These are phyloP conservation scores for Melipona bicolor DNA, from an alignment of 2,888 invertebrate species.

Conservation along the genomic window DNA sequence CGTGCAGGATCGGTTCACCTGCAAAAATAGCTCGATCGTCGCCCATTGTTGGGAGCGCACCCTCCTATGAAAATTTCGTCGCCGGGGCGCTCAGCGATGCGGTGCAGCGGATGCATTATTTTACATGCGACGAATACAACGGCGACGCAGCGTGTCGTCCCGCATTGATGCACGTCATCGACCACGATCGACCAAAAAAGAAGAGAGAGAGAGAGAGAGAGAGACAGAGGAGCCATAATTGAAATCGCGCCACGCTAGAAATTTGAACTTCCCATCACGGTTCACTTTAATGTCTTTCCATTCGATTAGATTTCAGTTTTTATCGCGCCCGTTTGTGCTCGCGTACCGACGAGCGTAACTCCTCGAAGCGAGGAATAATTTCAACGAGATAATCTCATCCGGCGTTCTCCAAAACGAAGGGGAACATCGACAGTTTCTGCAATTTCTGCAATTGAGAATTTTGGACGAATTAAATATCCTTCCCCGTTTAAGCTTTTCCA, in stretches of 20 bases:
- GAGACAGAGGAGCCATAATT: conserved; percentile 4
- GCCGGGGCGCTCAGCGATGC: conserved; percentile 49
- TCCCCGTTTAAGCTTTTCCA: too few species aligned
- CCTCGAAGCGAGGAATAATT: background rate
- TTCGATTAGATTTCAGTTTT: conserved; percentile 35
- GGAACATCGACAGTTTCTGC: background rate
- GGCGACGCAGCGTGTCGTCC: conserved; percentile 47
- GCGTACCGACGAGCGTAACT: background rate
- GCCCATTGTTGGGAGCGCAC: conserved; percentile 58
- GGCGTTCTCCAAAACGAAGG: too few species aligned
- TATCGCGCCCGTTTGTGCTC: background rate
- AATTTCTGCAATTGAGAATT: too few species aligned
- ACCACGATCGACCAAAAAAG: conserved; percentile 44
- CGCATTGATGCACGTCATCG: conserved; percentile 70
- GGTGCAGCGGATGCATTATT: conserved; percentile 60
- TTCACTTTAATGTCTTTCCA: conserved; percentile 30
- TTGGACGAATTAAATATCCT: too few species aligned
- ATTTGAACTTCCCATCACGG: conserved; percentile 27
- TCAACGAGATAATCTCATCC: background rate
- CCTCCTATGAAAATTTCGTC: conserved; percentile 63
- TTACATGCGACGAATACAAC: conserved; percentile 55
- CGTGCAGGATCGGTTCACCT: conserved; percentile 62
- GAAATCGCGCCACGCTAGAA: conserved; percentile 24
- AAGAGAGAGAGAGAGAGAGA: background rate
- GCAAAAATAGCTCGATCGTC: conserved; percentile 72